Evolutionary conservation across 2,797 vertebrate species (phyloP).

Genomic region (Chaunax sp.): DNA sequence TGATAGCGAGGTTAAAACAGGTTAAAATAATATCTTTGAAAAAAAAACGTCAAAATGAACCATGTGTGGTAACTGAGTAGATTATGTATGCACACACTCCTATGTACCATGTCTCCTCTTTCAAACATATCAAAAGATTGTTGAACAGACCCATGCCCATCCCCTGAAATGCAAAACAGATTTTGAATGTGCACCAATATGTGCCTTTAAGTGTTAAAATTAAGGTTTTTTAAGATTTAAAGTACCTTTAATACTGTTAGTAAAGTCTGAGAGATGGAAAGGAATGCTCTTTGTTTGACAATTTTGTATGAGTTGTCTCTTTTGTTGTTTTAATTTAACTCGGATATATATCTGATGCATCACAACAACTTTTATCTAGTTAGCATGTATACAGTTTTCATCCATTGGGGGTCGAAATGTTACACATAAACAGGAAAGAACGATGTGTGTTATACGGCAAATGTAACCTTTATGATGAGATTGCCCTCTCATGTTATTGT

Average conservation of each 20-base stretch:
- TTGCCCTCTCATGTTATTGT: slow-evolving; percentile 59
- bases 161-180: slow-evolving; percentile 18
- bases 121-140: slow-evolving; percentile 1
- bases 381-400: slow-evolving; percentile 62
- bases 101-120: slow-evolving; percentile 17
- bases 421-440: slow-evolving; percentile 28
- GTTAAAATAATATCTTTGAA: slow-evolving; percentile 2
- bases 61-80: slow-evolving; percentile 18
- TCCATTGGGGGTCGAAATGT: slow-evolving; percentile 46
- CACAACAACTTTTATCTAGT: slow-evolving; percentile 53
- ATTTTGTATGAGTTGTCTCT: slow-evolving; percentile 62
- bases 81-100: slow-evolving; percentile 33
- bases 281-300: slow-evolving; percentile 49
- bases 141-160: slow-evolving; percentile 24
- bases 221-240: slow-evolving; percentile 32
- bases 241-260: slow-evolving; percentile 37
- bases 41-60: neutral
- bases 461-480: slow-evolving; percentile 59
- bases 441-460: slow-evolving; percentile 23
- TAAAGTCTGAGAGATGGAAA: slow-evolving; percentile 36
- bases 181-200: slow-evolving; percentile 17
- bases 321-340: slow-evolving; percentile 76
- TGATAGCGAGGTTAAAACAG: slow-evolving; percentile 17
- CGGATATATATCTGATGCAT: slow-evolving; percentile 58
- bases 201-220: slow-evolving; percentile 42